phyloP scores from a whole-genome alignment of 2,113 vertebrate genomes.

The Neopipo cinnamomea region DNA sequence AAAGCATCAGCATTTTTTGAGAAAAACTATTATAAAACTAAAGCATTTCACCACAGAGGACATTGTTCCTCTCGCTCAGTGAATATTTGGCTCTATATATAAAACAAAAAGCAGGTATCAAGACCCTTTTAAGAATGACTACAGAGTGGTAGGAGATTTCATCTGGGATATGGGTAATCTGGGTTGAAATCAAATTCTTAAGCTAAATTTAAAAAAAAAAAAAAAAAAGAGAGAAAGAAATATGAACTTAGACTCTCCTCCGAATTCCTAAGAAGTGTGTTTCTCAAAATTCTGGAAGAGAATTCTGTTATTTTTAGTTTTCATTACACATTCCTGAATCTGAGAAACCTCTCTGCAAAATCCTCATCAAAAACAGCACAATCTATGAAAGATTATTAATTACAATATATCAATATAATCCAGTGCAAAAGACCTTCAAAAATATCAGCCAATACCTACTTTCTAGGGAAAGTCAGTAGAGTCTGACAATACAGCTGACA shows the following conservation, averaged over 20 bases:
- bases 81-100: background rate
- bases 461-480: background rate
- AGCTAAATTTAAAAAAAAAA: background rate
- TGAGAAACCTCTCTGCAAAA: background rate
- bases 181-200: background rate
- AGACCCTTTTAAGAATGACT: background rate
- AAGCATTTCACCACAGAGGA: background rate
- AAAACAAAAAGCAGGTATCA: background rate
- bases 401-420: background rate
- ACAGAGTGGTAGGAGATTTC: background rate
- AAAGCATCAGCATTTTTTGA: background rate
- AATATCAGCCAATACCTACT: background rate
- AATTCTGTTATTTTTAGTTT: background rate
- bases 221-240: background rate
- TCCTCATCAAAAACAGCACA: background rate
- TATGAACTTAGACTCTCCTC: background rate
- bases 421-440: background rate
- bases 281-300: background rate
- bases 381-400: background rate
- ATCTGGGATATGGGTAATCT: background rate
- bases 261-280: background rate
- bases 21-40: background rate
- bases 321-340: background rate
- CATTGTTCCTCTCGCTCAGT: background rate
- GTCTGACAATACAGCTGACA: background rate